phyloP scores from a whole-genome alignment of 2,888 invertebrate genomes.

The Lithodes maja region DNA sequence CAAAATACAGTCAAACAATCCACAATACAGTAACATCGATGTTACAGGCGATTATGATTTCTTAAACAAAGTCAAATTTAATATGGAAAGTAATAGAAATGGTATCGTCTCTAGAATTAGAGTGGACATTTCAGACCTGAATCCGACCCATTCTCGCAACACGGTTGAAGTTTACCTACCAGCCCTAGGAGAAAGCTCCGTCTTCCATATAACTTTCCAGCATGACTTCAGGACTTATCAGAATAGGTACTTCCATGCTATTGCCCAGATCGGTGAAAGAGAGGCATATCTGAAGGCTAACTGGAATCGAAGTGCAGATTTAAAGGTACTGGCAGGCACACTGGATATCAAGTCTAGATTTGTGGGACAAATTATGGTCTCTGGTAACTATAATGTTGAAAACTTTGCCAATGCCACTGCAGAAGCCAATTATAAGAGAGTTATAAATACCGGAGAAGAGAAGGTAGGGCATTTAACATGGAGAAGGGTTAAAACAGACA shows the following conservation, averaged over 20 bases:
- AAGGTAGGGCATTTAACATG: slow-evolving; percentile 34
- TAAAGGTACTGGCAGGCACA: slow-evolving; percentile 46
- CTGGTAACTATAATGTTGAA: slow-evolving; percentile 46
- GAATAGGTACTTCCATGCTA: slow-evolving; percentile 35
- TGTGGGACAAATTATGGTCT: slow-evolving; percentile 56
- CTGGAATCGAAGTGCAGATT: slow-evolving; percentile 54
- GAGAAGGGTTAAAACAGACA: slow-evolving; percentile 31
- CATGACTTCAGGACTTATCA: slow-evolving; percentile 61
- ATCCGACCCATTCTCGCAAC: slow-evolving; percentile 48
- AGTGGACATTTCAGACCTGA: slow-evolving; percentile 53
- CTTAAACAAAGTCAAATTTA: slow-evolving; percentile 34
- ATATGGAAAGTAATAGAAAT: not conserved
- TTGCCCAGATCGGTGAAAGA: slow-evolving; percentile 35
- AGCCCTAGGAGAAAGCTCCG: not conserved
- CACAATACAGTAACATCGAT: slow-evolving; percentile 25
- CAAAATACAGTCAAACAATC: slow-evolving; percentile 49
- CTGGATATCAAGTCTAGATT: slow-evolving; percentile 49
- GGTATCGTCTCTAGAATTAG: slow-evolving; percentile 31
- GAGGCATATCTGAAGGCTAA: slow-evolving; percentile 40
- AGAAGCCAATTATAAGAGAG: slow-evolving; percentile 54
- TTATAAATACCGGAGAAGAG: not conserved
- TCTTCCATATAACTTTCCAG: slow-evolving; percentile 43
- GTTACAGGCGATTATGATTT: slow-evolving; percentile 55
- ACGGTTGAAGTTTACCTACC: slow-evolving; percentile 30
- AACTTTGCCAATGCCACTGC: slow-evolving; percentile 57